Conservation (phyloP, 2,113 vertebrate species). For the Takifugu bimaculatus region DNA sequence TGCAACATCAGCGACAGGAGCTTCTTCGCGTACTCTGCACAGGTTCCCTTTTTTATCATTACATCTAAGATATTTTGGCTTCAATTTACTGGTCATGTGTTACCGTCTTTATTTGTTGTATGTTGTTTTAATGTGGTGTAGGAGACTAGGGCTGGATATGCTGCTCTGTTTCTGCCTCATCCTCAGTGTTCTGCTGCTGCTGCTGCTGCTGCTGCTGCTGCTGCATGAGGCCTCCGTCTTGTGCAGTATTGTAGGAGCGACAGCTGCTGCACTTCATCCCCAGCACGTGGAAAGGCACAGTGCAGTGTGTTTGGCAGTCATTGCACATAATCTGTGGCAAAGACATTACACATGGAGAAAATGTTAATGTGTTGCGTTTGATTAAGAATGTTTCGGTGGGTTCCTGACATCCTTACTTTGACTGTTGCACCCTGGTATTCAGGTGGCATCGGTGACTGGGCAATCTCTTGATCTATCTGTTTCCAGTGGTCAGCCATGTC, state of each 20-base stretch:
- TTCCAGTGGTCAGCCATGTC: conserved; percentile 86
- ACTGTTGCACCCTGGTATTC: conserved; percentile 88
- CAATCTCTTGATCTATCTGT: conserved; percentile 84
- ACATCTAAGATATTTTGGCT: background rate
- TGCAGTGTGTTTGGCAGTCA: conserved; percentile 86
- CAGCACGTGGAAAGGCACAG: conserved; percentile 86
- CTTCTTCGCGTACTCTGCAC: too few relatives aligned
- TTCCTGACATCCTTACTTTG: conserved; percentile 69
- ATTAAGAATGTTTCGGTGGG: background rate
- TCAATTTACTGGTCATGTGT: background rate
- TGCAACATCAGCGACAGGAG: too few relatives aligned
- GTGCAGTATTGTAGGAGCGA: conserved; percentile 90
- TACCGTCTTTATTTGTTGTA: background rate
- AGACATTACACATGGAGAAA: background rate
- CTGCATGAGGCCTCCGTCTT: conserved; percentile 77
- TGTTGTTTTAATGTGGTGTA: background rate
- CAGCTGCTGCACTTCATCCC: conserved; percentile 91
- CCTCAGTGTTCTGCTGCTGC: conserved; percentile 5
- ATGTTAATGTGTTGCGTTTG: background rate
- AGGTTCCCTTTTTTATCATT: conserved; percentile 1
- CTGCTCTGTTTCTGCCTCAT: conserved; percentile 5
- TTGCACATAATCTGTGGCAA: conserved; percentile 86
- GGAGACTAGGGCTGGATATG: conserved; percentile 16
- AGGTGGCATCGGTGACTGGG: conserved; percentile 86
- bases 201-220: conserved; percentile 48